These are phyloP conservation scores for Cottoperca gobio DNA, from an alignment of 2,797 vertebrate genomes.

Conservation along the genomic window DNA sequence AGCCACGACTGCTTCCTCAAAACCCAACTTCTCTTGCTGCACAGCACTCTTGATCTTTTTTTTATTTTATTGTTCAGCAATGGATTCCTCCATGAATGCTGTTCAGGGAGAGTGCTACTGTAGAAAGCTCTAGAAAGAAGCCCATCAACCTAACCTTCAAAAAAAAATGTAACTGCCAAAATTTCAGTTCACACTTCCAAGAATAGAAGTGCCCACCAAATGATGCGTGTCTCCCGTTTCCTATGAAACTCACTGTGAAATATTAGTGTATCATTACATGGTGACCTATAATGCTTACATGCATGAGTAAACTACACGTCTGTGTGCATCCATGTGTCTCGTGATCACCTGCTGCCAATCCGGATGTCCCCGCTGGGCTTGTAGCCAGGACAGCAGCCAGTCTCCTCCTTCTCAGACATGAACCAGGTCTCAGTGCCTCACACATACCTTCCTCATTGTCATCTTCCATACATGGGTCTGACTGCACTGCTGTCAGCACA, in stretches of 20 bases:
- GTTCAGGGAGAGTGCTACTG: neutral
- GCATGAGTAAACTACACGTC: conserved; percentile 29
- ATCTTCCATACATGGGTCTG: conserved; percentile 62
- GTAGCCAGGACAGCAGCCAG: conserved; percentile 44
- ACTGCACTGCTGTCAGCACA: conserved; percentile 32
- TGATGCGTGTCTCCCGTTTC: conserved; percentile 16
- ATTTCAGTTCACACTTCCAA: neutral
- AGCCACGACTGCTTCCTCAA: neutral
- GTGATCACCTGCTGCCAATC: conserved; percentile 57
- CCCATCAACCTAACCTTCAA: neutral
- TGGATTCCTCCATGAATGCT: neutral
- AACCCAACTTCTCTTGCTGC: neutral
- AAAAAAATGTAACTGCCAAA: too few species aligned
- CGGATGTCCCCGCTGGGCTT: conserved; percentile 53
- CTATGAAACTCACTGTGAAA: conserved; percentile 18
- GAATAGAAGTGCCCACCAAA: neutral
- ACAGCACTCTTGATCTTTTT: too few species aligned
- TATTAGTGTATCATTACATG: conserved; percentile 18
- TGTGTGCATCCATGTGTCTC: conserved; percentile 21
- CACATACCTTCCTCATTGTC: conserved; percentile 46
- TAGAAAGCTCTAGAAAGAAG: neutral
- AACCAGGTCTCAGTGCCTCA: conserved; percentile 55
- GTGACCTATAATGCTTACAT: conserved; percentile 13
- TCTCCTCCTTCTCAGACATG: conserved; percentile 52
- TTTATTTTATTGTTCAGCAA: too few species aligned